These are phyloP conservation scores for Gavialis gangeticus DNA, from an alignment of 2,113 vertebrate species.

Conservation along the genomic window DNA sequence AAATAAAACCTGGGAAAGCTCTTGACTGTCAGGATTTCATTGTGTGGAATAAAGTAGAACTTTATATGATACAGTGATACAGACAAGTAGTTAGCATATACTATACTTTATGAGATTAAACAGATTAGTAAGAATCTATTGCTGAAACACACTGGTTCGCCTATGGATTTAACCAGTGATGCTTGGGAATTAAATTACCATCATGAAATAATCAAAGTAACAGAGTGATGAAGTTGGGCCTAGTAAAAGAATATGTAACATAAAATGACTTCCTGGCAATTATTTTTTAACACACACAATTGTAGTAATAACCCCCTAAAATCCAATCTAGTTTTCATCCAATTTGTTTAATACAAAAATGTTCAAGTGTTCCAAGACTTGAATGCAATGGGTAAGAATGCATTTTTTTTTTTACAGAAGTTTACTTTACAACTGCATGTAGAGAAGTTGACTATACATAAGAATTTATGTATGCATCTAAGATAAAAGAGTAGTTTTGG, in stretches of 20 bases:
- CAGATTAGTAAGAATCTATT: not conserved
- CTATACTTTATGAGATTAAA: not conserved
- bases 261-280: not conserved
- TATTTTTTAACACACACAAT: too few species aligned
- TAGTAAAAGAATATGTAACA: not conserved
- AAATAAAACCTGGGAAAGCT: not conserved
- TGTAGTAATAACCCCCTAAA: too few species aligned
- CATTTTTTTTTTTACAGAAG: not conserved
- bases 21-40: not conserved
- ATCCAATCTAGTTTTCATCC: not conserved
- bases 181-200: not conserved
- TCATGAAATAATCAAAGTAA: not conserved
- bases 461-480: not conserved
- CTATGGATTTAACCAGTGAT: not conserved
- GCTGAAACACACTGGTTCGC: not conserved
- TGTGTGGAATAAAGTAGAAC: not conserved
- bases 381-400: not conserved
- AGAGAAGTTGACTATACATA: not conserved
- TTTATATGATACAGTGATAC: fast-evolving
- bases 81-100: not conserved
- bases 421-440: not conserved
- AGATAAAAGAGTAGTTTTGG: not conserved
- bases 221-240: not conserved
- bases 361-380: not conserved
- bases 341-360: not conserved